These are phyloP conservation scores for Agapornis canus DNA, from an alignment of 2,797 vertebrate genomes.

Conservation along the genomic window DNA sequence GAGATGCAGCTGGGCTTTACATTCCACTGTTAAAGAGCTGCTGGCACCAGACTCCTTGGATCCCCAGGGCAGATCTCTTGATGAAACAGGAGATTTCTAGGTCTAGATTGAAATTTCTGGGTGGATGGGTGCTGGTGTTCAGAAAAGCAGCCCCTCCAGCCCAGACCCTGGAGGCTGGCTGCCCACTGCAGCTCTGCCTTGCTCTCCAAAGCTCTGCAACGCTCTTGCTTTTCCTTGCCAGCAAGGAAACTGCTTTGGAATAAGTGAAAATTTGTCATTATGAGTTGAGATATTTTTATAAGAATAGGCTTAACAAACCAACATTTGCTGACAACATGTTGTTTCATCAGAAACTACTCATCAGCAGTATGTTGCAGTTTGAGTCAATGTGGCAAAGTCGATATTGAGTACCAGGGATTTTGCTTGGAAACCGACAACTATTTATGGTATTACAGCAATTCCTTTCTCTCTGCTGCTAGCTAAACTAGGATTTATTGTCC, in stretches of 20 bases:
- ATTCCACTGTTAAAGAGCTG: not conserved
- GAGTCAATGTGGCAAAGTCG: not conserved
- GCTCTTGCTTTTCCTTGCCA: not conserved
- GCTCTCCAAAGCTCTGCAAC: not conserved
- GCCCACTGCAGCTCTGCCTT: not conserved
- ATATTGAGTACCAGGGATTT: not conserved
- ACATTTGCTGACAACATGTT: not conserved
- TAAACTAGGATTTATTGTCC: slow-evolving; percentile 51
- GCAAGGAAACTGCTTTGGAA: not conserved
- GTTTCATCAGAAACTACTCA: not conserved
- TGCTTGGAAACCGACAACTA: not conserved
- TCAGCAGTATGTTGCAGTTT: slow-evolving; percentile 13
- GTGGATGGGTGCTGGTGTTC: not conserved
- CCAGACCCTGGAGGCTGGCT: not conserved
- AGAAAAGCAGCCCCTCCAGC: not conserved
- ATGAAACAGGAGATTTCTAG: not conserved
- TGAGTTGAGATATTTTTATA: not conserved
- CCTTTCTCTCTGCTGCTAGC: not conserved
- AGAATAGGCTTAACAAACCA: not conserved
- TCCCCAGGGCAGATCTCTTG: not conserved
- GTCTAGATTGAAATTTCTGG: not conserved
- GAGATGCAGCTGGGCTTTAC: not conserved
- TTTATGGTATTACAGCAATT: slow-evolving; percentile 36
- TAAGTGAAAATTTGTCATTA: not conserved
- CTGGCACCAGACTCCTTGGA: not conserved